Conservation (phyloP, 2,888 invertebrate genomes). For the Metacarcinus magister region DNA sequence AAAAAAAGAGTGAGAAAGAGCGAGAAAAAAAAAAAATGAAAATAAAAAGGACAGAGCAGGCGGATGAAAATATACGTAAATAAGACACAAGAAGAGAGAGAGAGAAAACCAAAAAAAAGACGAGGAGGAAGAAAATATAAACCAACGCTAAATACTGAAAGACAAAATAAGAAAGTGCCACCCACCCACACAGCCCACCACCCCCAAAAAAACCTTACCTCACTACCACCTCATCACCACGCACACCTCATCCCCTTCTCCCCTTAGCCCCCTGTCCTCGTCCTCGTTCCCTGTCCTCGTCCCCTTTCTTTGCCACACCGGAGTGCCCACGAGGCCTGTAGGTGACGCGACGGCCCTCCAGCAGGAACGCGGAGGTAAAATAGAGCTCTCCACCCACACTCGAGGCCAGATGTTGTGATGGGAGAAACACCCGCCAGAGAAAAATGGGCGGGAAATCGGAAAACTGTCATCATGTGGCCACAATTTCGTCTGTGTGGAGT, state of each 20-base stretch:
- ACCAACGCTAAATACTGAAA: no score
- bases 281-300: not conserved
- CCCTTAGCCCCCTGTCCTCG: not conserved
- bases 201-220: not conserved
- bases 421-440: constrained; percentile 31
- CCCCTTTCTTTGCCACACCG: not conserved
- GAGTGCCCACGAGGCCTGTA: constrained; percentile 3
- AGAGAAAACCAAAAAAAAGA: not conserved
- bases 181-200: not conserved
- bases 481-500: constrained; percentile 36
- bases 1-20: not conserved
- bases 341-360: not conserved
- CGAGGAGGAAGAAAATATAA: no score
- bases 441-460: constrained; percentile 15
- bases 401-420: constrained; percentile 36
- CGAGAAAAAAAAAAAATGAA: not conserved
- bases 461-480: constrained; percentile 29
- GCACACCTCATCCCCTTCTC: not conserved
- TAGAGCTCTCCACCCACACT: not conserved
- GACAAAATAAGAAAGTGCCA: no score
- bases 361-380: not conserved
- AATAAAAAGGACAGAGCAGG: not conserved
- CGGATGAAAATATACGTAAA: not conserved
- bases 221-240: not conserved
- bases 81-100: not conserved